phyloP scores from a whole-genome alignment of 2,113 vertebrate species.

The Ameiurus melas region DNA sequence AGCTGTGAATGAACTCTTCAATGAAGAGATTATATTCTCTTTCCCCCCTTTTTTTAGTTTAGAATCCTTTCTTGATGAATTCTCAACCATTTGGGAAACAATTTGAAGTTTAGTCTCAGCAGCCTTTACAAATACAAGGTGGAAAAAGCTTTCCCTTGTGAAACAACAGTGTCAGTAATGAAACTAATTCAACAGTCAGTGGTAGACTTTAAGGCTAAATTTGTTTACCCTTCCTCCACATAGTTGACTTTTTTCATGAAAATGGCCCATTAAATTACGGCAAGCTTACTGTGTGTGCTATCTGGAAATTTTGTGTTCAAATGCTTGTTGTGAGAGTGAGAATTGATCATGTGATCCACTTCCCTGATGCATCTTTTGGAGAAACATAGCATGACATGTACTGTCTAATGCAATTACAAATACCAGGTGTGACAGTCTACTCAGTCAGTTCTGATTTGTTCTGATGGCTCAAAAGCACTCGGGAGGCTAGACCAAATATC shows the following conservation, averaged over 20 bases:
- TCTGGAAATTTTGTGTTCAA: neutral
- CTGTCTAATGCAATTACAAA: slow-evolving; percentile 20
- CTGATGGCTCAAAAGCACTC: neutral
- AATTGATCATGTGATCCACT: neutral
- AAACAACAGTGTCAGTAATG: neutral
- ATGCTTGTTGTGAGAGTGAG: neutral
- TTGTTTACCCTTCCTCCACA: neutral
- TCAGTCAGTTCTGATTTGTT: slow-evolving; percentile 26
- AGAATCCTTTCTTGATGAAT: no score
- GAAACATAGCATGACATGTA: slow-evolving; percentile 18
- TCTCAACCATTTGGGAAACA: neutral
- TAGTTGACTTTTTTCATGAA: neutral
- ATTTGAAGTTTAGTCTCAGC: neutral
- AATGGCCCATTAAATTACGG: neutral
- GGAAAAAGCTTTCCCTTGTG: neutral
- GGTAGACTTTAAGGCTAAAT: neutral
- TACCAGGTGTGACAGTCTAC: slow-evolving; percentile 16
- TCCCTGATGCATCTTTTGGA: neutral
- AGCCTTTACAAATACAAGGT: neutral
- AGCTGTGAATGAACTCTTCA: neutral
- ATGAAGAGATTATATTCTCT: neutral
- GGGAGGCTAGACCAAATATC: neutral
- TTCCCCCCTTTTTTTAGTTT: no score
- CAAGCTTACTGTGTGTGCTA: neutral
- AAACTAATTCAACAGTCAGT: neutral